These are phyloP conservation scores for Tragulus kanchil DNA, from an alignment of 2,113 vertebrate genomes.

Conservation along the genomic window DNA sequence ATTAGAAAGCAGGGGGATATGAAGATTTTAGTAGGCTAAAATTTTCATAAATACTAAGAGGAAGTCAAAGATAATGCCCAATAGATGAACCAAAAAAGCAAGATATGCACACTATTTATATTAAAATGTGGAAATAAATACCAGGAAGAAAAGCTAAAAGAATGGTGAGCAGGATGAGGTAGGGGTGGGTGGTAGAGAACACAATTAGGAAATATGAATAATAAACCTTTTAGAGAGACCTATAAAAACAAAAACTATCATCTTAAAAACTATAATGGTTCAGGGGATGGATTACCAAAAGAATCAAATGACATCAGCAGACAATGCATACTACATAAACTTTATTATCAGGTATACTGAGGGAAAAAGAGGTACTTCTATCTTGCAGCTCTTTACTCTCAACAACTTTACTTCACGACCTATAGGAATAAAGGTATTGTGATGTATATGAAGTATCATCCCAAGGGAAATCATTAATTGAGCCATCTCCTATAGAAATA, in stretches of 20 bases:
- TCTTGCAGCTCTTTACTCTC: not conserved
- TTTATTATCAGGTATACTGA: not conserved
- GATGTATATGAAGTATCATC: conserved; percentile 23
- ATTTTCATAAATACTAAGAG: not conserved
- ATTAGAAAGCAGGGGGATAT: not conserved
- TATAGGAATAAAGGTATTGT: conserved; percentile 20
- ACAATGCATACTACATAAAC: conserved; percentile 30
- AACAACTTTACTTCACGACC: conserved; percentile 10
- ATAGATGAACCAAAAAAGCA: conserved; percentile 31
- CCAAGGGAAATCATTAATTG: conserved; percentile 57
- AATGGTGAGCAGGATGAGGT: not conserved
- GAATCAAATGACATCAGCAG: conserved; percentile 42
- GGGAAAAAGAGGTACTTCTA: not conserved
- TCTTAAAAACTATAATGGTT: conserved; percentile 33
- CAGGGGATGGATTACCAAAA: conserved; percentile 47
- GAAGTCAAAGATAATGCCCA: not conserved
- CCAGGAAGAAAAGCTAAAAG: conserved; percentile 40
- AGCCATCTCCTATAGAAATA: conserved; percentile 26
- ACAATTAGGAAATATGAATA: not conserved
- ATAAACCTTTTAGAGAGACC: not conserved
- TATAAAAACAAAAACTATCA: conserved; percentile 48
- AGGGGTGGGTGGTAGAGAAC: not conserved
- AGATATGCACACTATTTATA: not conserved
- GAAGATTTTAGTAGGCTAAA: not conserved
- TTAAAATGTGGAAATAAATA: conserved; percentile 51